Conservation (phyloP, 2,888 invertebrate genomes). For the Mimas tiliae region DNA sequence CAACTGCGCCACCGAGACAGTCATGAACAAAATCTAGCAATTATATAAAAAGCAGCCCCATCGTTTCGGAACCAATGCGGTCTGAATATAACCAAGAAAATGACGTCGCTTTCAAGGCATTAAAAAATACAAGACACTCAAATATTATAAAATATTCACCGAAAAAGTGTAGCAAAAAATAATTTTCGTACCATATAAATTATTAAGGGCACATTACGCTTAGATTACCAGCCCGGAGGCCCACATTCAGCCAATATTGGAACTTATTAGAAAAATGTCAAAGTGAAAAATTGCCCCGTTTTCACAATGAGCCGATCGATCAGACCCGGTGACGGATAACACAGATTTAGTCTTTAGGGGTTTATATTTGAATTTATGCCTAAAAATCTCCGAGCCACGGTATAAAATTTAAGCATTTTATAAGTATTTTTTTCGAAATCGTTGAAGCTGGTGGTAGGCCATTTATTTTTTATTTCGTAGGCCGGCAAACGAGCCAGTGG, state of each 20-base stretch:
- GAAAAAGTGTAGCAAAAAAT: constrained; percentile 1
- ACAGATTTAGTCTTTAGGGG: constrained; percentile 30
- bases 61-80: too few relatives aligned
- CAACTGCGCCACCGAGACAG: too few relatives aligned
- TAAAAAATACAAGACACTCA: background rate
- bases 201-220: constrained; percentile 8
- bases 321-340: constrained; percentile 39
- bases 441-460: too few relatives aligned
- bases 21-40: too few relatives aligned
- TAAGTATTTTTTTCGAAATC: too few relatives aligned
- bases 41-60: too few relatives aligned
- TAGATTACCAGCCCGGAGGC: background rate
- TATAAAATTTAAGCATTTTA: too few relatives aligned
- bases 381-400: background rate
- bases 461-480: too few relatives aligned
- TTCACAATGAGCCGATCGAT: constrained; percentile 40
- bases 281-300: constrained; percentile 46
- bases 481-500: too few relatives aligned
- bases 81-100: too few relatives aligned
- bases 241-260: constrained; percentile 11
- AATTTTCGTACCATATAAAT: background rate
- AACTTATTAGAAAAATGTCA: constrained; percentile 40
- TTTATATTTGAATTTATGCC: background rate
- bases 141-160: constrained; percentile 13
- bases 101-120: too few relatives aligned